Percentiles rank a stretch among this genome's conserved stretches.
Evolutionary conservation across 2,888 invertebrate genomes (phyloP).

Genomic region (Drosophila barbarae): DNA sequence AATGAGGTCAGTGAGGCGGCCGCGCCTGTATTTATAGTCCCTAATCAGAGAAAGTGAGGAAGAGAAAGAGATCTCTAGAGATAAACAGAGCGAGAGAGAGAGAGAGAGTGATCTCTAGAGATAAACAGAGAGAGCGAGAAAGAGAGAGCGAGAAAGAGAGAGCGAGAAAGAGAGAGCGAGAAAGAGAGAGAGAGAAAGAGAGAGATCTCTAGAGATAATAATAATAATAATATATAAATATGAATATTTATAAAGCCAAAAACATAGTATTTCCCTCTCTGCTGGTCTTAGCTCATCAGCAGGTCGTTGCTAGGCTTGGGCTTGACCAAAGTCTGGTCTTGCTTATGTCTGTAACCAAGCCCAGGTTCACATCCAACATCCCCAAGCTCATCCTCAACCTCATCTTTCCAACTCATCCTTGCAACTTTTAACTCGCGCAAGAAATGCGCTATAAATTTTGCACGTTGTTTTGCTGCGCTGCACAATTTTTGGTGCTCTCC

Average conservation of each 20-base stretch:
- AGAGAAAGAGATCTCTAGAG: no score
- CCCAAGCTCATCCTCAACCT: background rate
- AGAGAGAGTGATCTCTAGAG: no score
- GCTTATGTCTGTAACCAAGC: background rate
- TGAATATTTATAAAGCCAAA: background rate
- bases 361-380: background rate
- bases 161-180: no score
- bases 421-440: constrained; percentile 40
- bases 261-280: background rate
- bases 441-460: constrained; percentile 66
- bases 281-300: background rate
- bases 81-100: no score
- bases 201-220: no score
- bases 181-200: no score
- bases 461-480: constrained; percentile 61
- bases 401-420: background rate
- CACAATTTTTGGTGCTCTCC: constrained; percentile 27
- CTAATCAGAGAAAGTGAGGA: no score
- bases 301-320: background rate
- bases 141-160: no score
- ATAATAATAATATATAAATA: no score
- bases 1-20: no score
- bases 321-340: background rate
- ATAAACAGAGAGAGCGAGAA: no score
- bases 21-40: no score